phyloP scores from a whole-genome alignment of 1,140 invertebrate species.

The Chelonus insularis region DNA sequence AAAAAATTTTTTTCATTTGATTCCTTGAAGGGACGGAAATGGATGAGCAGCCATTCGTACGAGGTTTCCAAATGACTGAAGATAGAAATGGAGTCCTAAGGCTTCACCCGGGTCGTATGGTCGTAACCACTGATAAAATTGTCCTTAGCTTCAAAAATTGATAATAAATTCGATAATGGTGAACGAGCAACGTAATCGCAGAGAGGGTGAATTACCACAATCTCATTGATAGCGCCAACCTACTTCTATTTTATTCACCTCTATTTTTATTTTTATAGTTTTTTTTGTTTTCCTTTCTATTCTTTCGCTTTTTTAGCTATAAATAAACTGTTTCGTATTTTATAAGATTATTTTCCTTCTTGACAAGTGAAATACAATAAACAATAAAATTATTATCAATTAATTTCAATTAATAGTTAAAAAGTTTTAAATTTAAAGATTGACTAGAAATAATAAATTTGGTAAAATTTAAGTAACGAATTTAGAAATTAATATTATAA shows the following conservation, averaged over 20 bases:
- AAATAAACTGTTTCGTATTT: too few relatives aligned
- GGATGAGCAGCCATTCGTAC: constrained; percentile 58
- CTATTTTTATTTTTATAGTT: neutral
- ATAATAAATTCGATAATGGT: constrained; percentile 59
- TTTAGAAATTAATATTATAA: too few relatives aligned
- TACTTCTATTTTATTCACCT: neutral
- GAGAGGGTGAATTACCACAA: constrained; percentile 39
- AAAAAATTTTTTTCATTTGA: constrained; percentile 46
- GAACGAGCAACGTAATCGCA: constrained; percentile 21
- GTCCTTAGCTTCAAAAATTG: constrained; percentile 53
- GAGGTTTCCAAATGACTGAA: constrained; percentile 54
- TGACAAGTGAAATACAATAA: too few relatives aligned
- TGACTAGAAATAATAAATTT: too few relatives aligned
- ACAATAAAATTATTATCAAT: too few relatives aligned
- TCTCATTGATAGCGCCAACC: constrained; percentile 34
- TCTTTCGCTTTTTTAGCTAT: too few relatives aligned
- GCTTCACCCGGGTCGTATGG: constrained; percentile 7
- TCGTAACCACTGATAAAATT: constrained; percentile 45
- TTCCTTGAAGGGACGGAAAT: constrained; percentile 56
- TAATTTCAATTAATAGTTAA: too few relatives aligned
- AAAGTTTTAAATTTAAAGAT: too few relatives aligned
- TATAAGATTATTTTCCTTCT: too few relatives aligned
- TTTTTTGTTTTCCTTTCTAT: neutral
- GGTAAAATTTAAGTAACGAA: too few relatives aligned
- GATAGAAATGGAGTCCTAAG: constrained; percentile 54